Conservation (phyloP, 2,888 invertebrate genomes). For the Leptinotarsa peninsularis region DNA sequence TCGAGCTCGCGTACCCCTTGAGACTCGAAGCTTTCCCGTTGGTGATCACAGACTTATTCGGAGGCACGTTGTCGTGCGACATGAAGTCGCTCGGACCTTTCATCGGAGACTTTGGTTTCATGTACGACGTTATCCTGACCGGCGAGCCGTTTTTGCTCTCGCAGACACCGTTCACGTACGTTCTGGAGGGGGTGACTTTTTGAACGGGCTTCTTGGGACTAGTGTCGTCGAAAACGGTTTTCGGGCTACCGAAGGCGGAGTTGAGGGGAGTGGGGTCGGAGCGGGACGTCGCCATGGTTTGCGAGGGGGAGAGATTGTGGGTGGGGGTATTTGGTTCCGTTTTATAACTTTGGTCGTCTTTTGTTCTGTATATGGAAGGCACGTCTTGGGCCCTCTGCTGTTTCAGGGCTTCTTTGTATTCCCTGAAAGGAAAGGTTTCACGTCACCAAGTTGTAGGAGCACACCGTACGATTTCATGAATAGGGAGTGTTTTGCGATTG, state of each 20-base stretch:
- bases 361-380: conserved; percentile 76
- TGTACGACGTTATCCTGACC: conserved; percentile 66
- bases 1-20: conserved; percentile 54
- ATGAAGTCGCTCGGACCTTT: conserved; percentile 68
- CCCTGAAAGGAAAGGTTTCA: conserved; percentile 70
- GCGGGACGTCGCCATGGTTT: conserved; percentile 64
- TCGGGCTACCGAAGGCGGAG: conserved; percentile 68
- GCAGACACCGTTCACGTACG: conserved; percentile 51
- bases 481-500: not conserved
- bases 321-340: conserved; percentile 68
- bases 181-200: conserved; percentile 82
- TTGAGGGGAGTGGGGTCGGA: conserved; percentile 68
- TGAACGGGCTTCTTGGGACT: conserved; percentile 75
- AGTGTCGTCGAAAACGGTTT: conserved; percentile 71
- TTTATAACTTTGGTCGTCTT: conserved; percentile 71
- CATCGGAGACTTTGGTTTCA: conserved; percentile 76
- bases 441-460: not conserved
- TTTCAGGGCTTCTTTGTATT: conserved; percentile 90
- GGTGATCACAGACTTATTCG: conserved; percentile 49
- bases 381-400: conserved; percentile 86
- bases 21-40: conserved; percentile 56
- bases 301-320: conserved; percentile 63
- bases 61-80: conserved; percentile 70
- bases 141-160: conserved; percentile 46
- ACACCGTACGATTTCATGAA: not conserved